These are phyloP conservation scores for Antechinus stuartii DNA, from an alignment of 2,113 vertebrate species.

Conservation along the genomic window DNA sequence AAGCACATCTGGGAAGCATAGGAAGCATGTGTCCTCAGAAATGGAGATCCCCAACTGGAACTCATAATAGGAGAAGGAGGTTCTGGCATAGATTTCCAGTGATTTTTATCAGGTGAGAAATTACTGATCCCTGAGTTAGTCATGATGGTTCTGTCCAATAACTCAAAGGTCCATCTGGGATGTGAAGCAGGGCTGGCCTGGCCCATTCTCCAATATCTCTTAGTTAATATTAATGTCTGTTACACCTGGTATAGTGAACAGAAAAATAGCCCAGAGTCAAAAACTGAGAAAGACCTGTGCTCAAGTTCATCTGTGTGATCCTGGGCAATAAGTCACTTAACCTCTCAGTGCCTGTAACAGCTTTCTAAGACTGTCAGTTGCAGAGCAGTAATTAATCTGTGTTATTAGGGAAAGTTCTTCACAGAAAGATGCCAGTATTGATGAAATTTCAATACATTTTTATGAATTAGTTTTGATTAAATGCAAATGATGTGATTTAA, in stretches of 20 bases:
- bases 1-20: neutral
- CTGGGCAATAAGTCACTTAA: neutral
- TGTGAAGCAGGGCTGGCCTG: neutral
- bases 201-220: neutral
- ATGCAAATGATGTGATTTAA: neutral
- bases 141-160: neutral
- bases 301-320: neutral
- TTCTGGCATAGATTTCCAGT: neutral
- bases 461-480: neutral
- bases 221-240: neutral
- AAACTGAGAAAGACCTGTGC: neutral
- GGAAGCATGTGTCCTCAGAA: neutral
- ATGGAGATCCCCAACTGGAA: neutral
- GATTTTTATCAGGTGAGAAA: neutral
- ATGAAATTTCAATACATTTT: neutral
- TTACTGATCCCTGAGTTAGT: neutral
- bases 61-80: neutral
- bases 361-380: neutral
- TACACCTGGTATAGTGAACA: neutral
- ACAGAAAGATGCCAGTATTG: neutral
- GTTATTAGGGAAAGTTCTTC: neutral
- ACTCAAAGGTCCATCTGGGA: neutral
- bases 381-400: neutral
- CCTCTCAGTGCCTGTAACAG: neutral
- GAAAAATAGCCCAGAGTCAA: too few relatives aligned